A percentile compares a stretch with the other conserved stretches of the same genome.
Evolutionary conservation across 2,888 invertebrate genomes (phyloP).

Genomic region (Aphidoletes aphidimyza): DNA sequence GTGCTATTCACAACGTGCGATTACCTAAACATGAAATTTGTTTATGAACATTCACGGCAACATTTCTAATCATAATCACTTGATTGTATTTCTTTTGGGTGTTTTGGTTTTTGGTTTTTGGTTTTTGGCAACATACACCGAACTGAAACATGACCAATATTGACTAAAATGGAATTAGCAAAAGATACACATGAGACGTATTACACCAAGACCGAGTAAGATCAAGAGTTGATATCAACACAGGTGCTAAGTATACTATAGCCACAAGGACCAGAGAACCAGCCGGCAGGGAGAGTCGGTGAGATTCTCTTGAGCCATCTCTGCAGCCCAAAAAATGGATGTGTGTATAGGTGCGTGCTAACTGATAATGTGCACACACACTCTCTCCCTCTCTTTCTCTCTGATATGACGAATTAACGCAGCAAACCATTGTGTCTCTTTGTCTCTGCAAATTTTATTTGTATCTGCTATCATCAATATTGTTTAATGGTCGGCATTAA

Average conservation of each 20-base stretch:
- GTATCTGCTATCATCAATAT: constrained; percentile 31
- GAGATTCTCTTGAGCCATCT: no score
- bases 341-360: not conserved
- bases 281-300: no score
- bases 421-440: constrained; percentile 27
- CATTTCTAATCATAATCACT: constrained; percentile 2
- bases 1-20: not conserved
- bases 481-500: constrained; percentile 18
- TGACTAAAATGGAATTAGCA: no score
- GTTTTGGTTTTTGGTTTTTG: no score
- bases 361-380: constrained; percentile 2
- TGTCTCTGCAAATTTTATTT: constrained; percentile 36
- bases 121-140: no score
- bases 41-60: constrained; percentile 17
- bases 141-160: no score
- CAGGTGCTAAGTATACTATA: no score
- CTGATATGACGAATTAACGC: constrained; percentile 29
- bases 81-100: not conserved
- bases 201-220: no score
- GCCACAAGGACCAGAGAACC: no score
- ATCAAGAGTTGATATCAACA: no score
- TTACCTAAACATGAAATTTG: constrained; percentile 11
- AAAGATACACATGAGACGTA: no score
- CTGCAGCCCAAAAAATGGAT: not conserved
- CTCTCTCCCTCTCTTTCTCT: no score